Evolutionary conservation across 2,888 invertebrate species (phyloP), one percentile per base, ranked within the genome.

Genomic region (Metellina segmentata): DNA sequence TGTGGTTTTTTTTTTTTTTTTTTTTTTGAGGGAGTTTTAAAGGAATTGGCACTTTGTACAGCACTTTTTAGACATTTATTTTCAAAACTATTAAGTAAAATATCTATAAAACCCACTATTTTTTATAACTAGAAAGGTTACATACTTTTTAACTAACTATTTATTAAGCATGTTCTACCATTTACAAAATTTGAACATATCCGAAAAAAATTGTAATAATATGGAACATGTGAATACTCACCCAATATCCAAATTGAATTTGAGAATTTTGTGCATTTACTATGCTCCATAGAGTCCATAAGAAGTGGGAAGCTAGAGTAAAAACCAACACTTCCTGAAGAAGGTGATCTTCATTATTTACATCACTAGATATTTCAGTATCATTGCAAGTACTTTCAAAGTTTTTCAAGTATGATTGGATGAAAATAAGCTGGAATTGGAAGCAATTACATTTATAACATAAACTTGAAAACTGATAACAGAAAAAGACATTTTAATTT

Each of bases 191-290:
- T 51, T 51, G 48, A 16, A 77, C 16, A 51, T n/a, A 75, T 13
- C 34, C 4, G 34, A 34, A 34, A 11, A 49, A 11, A 75, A 8
- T 75, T 20, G 5, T 11, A 4, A 34, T 75, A 9, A 48, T 34
- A 75, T 7, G 20, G 71, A 34, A 9, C 9, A 7, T 7, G 5
- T 48, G 19, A 83, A 86, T 8, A 78, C 96, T 96, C 95, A 98
- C 98, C 98, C 98, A 97, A 94, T 99, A 99, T 89, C 98, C 98
- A 94, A 99, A 99, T 20, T 98, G 97, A 94, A 99, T 99, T 94
- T 97, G 96, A 1, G 98, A 98, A 81, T 97, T 97, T 93, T 97
- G 97, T 0, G 97, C 97, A 95, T 98, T 98, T 16, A 98, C 97
- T 61, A 98, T 96, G 2, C 97, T 97, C 99, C 99, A 99, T 0